A percentile compares a stretch with the other conserved stretches of the same genome.
These are phyloP conservation scores for Eulemur rubriventer DNA, from an alignment of 2,797 vertebrate genomes.

Conservation along the genomic window DNA sequence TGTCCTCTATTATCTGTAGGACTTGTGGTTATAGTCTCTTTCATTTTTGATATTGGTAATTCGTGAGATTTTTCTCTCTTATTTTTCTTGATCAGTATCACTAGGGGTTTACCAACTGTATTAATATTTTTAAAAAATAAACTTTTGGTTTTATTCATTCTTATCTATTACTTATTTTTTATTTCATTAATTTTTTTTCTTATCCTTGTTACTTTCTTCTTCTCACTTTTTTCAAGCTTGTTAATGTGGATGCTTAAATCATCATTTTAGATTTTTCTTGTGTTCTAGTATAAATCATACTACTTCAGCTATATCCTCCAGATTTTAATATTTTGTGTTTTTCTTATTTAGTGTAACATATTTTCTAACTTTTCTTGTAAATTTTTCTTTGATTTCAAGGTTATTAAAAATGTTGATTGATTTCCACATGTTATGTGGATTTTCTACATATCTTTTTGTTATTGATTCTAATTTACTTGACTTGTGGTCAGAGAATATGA, in stretches of 20 bases:
- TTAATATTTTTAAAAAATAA: background rate
- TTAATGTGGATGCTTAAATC: background rate
- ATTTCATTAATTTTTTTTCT: background rate
- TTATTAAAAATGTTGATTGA: conserved; percentile 20
- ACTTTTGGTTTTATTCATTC: background rate
- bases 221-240: background rate
- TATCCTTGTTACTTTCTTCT: background rate
- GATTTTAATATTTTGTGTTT: conserved; percentile 2
- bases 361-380: conserved; percentile 20
- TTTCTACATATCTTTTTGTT: background rate
- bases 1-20: background rate
- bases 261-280: background rate
- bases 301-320: background rate
- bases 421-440: background rate
- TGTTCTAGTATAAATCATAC: background rate
- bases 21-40: background rate
- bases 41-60: background rate
- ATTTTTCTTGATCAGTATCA: background rate
- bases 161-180: background rate
- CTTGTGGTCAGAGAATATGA: background rate
- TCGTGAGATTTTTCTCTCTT: background rate
- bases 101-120: background rate
- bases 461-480: conserved; percentile 9
- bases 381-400: background rate
- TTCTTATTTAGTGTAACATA: background rate